phyloP scores from a whole-genome alignment of 2,888 invertebrate species.

The Hirtodrosophila alboralis region DNA sequence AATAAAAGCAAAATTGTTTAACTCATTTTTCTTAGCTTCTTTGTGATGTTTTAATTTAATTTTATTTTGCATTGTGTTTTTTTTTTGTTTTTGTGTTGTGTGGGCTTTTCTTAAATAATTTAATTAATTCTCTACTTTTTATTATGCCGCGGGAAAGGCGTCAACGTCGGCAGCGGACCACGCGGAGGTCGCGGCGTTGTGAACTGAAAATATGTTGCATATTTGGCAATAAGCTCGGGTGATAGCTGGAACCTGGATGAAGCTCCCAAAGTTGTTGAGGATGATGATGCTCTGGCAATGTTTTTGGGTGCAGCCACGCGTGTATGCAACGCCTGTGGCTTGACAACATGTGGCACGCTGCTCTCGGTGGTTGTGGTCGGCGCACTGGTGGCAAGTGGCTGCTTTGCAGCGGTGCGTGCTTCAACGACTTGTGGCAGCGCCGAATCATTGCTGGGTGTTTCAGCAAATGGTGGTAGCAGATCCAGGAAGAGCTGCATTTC shows the following conservation, averaged over 20 bases:
- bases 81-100: constrained; percentile 18
- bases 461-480: constrained; percentile 63
- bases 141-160: constrained; percentile 69
- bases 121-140: constrained; percentile 56
- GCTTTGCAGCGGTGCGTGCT: constrained; percentile 28
- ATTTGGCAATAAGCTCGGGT: constrained; percentile 50
- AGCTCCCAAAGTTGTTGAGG: constrained; percentile 9
- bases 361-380: constrained; percentile 7
- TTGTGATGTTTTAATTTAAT: constrained; percentile 48
- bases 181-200: constrained; percentile 67
- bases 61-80: constrained; percentile 31
- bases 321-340: constrained; percentile 19
- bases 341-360: constrained; percentile 22
- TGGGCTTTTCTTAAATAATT: constrained; percentile 49
- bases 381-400: constrained; percentile 20
- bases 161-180: constrained; percentile 73
- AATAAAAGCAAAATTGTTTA: constrained; percentile 36
- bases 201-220: constrained; percentile 63
- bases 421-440: constrained; percentile 19
- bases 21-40: constrained; percentile 14
- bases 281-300: constrained; percentile 5
- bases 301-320: constrained; percentile 24
- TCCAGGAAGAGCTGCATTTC: constrained; percentile 48
- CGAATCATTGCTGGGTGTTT: constrained; percentile 22
- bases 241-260: constrained; percentile 24